Evolutionary conservation across 1,140 invertebrate genomes (phyloP), one percentile per base, ranked within the genome.

Genomic region (Oscheius sp.): DNA sequence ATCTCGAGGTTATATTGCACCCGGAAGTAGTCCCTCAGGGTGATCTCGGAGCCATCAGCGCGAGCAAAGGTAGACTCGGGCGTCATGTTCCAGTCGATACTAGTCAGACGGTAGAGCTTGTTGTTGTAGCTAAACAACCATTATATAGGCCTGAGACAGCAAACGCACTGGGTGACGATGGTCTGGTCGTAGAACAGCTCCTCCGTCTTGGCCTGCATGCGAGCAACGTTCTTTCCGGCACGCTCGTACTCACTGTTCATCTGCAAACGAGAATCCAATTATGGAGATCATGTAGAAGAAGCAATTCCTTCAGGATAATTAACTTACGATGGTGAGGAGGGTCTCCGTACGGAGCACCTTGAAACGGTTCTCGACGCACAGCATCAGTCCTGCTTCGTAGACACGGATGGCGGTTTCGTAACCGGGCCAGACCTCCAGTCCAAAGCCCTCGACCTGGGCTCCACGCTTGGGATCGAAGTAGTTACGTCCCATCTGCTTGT

Each of bases 301-400:
- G n/a, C n/a, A n/a, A n/a, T n/a, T n/a, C n/a, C n/a, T n/a, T n/a
- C n/a, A n/a, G n/a, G n/a, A n/a, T n/a, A n/a, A n/a, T n/a, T n/a
- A n/a, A n/a, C n/a, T n/a, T n/a, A n/a, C n/a, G 20, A 67, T 20
- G 15, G 20, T 18, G 38, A 29, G 42, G 42, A 74, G 38, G 2
- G 28, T 55, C n/a, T 67, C 63, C 38, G 26, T 62, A 3, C 72
- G 45, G 29, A 74, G 68, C 32, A 74, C 59, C 29, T 74, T 74
- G 65, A 74, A 74, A 7, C 72, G 32, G 20, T 74, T 74, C 23
- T 74, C 72, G 36, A 74, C 45, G 34, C 72, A 74, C 18, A 74
- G 65, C 72, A 74, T 74, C 34, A 74, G 23, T 28, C 65, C 13
- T 1, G 49, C 29, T 34, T 74, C 72, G 46, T 74, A 74, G 46